Conservation (phyloP, 2,888 invertebrate genomes). For the Nomada fucata region DNA sequence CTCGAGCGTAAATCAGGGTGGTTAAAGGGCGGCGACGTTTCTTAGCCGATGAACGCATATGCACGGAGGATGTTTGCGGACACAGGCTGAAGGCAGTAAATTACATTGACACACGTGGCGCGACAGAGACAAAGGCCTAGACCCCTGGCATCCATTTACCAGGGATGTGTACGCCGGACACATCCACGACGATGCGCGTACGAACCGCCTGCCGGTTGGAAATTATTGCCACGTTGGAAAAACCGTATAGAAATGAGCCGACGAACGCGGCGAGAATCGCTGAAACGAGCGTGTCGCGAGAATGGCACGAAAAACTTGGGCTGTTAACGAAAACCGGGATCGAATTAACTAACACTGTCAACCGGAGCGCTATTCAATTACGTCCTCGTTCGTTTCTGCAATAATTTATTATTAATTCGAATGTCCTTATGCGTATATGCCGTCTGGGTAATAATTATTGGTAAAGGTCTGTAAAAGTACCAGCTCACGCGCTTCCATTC, state of each 20-base stretch:
- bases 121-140: constrained; percentile 42
- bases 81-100: constrained; percentile 47
- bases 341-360: neutral
- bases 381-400: too few relatives aligned
- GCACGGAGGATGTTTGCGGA: constrained; percentile 42
- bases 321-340: neutral
- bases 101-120: constrained; percentile 56
- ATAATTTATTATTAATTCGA: neutral
- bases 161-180: constrained; percentile 15
- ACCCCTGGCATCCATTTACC: constrained; percentile 40
- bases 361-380: neutral
- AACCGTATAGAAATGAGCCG: neutral
- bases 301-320: neutral
- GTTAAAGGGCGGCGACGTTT: constrained; percentile 43
- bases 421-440: neutral
- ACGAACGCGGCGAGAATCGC: neutral
- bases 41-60: constrained; percentile 35
- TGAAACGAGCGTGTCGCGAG: neutral
- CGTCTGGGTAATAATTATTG: too few relatives aligned
- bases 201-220: neutral
- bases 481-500: too few relatives aligned
- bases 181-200: constrained; percentile 5
- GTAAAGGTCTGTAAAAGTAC: too few relatives aligned
- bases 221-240: constrained; percentile 20
- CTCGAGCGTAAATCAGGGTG: constrained; percentile 39